These are phyloP conservation scores for Notospermus geniculatus DNA, from an alignment of 1,140 invertebrate species.

Conservation along the genomic window DNA sequence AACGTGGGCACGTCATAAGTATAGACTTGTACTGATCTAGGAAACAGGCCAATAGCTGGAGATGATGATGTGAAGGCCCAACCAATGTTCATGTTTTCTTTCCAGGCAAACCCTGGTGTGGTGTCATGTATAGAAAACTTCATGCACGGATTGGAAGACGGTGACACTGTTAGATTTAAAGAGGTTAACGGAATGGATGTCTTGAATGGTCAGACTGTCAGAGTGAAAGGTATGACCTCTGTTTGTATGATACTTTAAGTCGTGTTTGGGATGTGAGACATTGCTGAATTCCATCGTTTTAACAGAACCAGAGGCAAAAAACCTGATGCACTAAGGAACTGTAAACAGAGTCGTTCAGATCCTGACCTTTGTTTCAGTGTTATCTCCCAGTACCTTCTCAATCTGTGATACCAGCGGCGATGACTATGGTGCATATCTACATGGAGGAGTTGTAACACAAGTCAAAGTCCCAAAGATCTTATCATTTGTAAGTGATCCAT, in stretches of 20 bases:
- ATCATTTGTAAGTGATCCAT: constrained; percentile 42
- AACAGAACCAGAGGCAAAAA: too few species aligned
- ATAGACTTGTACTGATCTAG: background rate
- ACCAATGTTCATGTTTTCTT: constrained; percentile 12
- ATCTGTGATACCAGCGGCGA: constrained; percentile 48
- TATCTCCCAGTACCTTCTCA: constrained; percentile 41
- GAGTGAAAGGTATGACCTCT: constrained; percentile 40
- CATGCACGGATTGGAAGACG: constrained; percentile 50
- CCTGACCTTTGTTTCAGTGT: constrained; percentile 31
- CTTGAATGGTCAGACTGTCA: constrained; percentile 44
- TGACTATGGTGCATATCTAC: constrained; percentile 36
- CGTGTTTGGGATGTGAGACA: too few species aligned
- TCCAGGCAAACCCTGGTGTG: constrained; percentile 45
- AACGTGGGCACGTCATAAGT: background rate
- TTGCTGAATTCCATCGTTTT: too few species aligned
- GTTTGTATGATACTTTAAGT: too few species aligned
- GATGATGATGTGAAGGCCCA: too few species aligned
- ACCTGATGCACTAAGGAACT: too few species aligned
- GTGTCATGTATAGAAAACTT: constrained; percentile 47
- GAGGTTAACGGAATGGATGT: constrained; percentile 52
- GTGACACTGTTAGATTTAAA: constrained; percentile 51
- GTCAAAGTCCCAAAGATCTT: constrained; percentile 40
- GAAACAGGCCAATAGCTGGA: too few species aligned
- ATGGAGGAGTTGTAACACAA: constrained; percentile 44
- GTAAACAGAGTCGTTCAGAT: too few species aligned